Conservation (phyloP, 2,113 vertebrate genomes). For the Sinocyclocheilus maitianheensis region DNA sequence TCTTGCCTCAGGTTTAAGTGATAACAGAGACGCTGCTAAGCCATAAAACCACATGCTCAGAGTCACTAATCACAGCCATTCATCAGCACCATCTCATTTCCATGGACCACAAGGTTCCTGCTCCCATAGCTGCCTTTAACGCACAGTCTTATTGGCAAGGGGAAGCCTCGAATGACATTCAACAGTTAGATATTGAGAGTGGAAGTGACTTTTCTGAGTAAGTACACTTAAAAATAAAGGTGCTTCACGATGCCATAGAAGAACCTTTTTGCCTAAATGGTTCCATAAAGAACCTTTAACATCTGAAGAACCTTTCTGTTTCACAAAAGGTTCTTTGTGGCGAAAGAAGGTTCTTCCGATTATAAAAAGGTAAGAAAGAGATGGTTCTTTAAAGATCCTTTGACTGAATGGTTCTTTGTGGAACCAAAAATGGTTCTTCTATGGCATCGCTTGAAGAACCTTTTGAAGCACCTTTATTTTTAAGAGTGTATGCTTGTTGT, state of each 20-base stretch:
- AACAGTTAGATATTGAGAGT: conserved; percentile 28
- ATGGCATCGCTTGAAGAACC: too few species aligned
- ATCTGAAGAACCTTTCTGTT: too few species aligned
- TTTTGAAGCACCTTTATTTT: too few species aligned
- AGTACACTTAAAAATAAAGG: background rate
- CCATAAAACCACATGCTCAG: conserved; percentile 60
- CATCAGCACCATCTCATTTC: conserved; percentile 55
- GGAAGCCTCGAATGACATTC: background rate
- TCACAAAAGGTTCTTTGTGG: too few species aligned
- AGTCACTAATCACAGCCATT: conserved; percentile 59
- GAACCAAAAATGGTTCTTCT: too few species aligned
- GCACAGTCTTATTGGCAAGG: background rate
- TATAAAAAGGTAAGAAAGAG: too few species aligned
- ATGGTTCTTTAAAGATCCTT: too few species aligned
- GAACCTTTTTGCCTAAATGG: too few species aligned
- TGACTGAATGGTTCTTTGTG: too few species aligned
- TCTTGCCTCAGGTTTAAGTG: conserved; percentile 58
- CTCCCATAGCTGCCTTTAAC: conserved; percentile 29
- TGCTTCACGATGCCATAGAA: too few species aligned
- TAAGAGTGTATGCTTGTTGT: background rate
- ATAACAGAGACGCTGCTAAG: conserved; percentile 55
- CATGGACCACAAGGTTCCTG: conserved; percentile 34
- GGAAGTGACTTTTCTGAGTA: conserved; percentile 11
- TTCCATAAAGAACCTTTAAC: too few species aligned
- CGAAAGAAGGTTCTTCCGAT: too few species aligned